A percentile compares a stretch with the other conserved stretches of the same genome.
phyloP scores from a whole-genome alignment of 2,888 invertebrate genomes.

The Megamerina dolium region DNA sequence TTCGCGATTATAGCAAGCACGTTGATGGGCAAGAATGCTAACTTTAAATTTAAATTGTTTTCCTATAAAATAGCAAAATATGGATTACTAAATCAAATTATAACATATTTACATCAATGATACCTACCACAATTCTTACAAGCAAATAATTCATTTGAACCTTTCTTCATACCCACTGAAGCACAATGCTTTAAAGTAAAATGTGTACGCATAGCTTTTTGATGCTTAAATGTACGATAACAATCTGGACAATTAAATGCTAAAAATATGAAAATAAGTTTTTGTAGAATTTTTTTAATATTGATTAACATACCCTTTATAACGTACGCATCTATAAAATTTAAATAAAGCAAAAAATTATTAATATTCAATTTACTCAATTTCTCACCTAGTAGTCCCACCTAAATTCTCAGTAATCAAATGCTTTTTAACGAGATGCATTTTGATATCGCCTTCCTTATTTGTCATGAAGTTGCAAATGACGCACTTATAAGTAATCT shows the following conservation, averaged over 20 bases:
- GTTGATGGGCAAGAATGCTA: constrained; percentile 29
- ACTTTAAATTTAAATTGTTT: constrained; percentile 27
- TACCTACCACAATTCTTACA: constrained; percentile 31
- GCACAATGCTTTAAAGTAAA: constrained; percentile 21
- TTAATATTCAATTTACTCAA: neutral
- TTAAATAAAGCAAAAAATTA: neutral
- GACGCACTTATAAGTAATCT: constrained; percentile 12
- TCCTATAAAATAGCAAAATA: too few species aligned
- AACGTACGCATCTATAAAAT: neutral
- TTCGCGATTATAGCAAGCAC: constrained; percentile 28
- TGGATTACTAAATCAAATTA: neutral
- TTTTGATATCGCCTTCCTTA: constrained; percentile 25
- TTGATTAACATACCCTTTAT: neutral
- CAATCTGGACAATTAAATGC: constrained; percentile 31
- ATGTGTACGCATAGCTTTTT: constrained; percentile 31
- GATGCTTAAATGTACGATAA: constrained; percentile 31
- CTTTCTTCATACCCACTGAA: neutral
- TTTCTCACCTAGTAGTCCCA: constrained; percentile 7
- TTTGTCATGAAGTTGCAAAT: constrained; percentile 11
- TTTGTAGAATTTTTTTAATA: too few species aligned
- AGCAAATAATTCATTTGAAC: constrained; percentile 15
- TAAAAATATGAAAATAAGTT: too few species aligned
- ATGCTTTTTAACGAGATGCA: constrained; percentile 30
- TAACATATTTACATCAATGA: neutral
- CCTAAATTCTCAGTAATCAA: constrained; percentile 31